Percentiles rank a stretch among this genome's conserved stretches.
Evolutionary conservation across 2,113 vertebrate species (phyloP).

Genomic region (Tricholaema leucomelas): DNA sequence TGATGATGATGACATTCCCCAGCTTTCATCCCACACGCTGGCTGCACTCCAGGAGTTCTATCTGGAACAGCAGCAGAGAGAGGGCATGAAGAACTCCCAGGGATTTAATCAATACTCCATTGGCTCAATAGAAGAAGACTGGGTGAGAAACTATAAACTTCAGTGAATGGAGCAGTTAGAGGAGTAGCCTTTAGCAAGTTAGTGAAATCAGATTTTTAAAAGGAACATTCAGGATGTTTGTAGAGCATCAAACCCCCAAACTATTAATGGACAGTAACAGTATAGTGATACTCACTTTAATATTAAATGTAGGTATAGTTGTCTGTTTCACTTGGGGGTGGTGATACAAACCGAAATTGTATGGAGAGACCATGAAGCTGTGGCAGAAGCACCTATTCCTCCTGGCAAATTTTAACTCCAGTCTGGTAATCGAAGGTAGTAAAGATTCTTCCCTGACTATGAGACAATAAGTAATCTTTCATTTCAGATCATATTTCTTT

Average conservation of each 20-base stretch:
- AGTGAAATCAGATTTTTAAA: background rate
- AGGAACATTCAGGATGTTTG: background rate
- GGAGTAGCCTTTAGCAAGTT: background rate
- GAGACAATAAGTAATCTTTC: background rate
- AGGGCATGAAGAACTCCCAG: conserved; percentile 15
- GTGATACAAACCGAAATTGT: background rate
- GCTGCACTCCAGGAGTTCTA: conserved; percentile 93
- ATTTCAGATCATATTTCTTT: background rate
- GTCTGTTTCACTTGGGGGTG: background rate
- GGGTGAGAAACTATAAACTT: conserved; percentile 79
- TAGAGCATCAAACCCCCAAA: background rate
- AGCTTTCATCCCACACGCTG: conserved; percentile 84
- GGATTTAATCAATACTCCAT: conserved; percentile 73
- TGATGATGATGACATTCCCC: conserved; percentile 82
- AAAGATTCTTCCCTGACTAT: background rate
- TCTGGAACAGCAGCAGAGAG: conserved; percentile 74
- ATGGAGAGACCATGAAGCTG: background rate
- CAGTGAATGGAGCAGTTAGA: background rate
- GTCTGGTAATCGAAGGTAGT: background rate
- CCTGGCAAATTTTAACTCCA: background rate
- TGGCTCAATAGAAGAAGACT: conserved; percentile 90
- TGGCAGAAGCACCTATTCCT: background rate
- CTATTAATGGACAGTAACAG: background rate
- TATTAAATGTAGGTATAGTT: background rate
- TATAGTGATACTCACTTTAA: background rate